Conservation (phyloP, 2,797 vertebrate genomes). For the Gallinago stenura region DNA sequence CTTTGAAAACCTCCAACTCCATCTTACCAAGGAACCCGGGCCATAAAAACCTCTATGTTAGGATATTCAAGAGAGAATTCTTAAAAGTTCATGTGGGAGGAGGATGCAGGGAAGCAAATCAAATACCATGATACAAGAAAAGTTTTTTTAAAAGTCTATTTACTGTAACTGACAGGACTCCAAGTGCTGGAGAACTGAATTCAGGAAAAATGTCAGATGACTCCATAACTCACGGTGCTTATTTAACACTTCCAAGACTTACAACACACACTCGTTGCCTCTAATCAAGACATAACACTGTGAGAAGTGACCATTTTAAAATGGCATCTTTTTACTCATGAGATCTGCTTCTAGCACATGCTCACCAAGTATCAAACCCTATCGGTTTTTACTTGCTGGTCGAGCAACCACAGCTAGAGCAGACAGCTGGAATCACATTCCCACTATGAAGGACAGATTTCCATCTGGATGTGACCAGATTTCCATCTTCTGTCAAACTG, state of each 20-base stretch:
- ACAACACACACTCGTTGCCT: background rate
- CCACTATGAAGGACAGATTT: background rate
- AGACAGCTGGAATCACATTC: background rate
- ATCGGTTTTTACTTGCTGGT: background rate
- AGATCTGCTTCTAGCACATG: background rate
- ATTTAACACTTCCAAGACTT: background rate
- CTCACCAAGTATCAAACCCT: background rate
- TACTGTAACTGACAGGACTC: background rate
- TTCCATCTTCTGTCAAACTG: background rate
- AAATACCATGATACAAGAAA: background rate
- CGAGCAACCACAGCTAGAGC: background rate
- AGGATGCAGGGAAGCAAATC: background rate
- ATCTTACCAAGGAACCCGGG: background rate
- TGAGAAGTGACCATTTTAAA: background rate
- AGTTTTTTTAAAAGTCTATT: background rate
- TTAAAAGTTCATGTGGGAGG: background rate
- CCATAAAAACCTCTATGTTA: background rate
- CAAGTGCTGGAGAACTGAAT: background rate
- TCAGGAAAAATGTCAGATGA: background rate
- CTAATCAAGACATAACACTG: background rate
- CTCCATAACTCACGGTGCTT: accelerated
- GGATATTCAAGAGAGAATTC: background rate
- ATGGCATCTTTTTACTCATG: background rate
- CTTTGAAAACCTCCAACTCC: background rate
- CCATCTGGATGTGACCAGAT: background rate